phyloP scores from a whole-genome alignment of 2,888 invertebrate genomes.

The Gortyna flavago region DNA sequence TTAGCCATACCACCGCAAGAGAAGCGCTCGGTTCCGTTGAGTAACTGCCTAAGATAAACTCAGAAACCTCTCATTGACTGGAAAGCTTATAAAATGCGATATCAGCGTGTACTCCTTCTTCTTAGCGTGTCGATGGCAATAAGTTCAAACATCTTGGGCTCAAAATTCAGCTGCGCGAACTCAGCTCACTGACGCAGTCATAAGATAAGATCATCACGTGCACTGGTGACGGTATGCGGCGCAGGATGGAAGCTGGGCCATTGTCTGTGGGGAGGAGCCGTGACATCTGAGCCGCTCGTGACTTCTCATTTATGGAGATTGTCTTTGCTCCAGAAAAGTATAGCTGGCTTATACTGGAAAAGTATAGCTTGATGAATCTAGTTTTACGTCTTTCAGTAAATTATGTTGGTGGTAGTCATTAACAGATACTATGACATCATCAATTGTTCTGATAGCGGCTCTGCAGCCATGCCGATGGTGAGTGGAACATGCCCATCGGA shows the following conservation, averaged over 20 bases:
- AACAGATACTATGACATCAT: slow-evolving; percentile 68
- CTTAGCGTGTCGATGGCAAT: neutral
- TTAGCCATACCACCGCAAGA: no score
- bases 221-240: neutral
- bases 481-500: slow-evolving; percentile 78
- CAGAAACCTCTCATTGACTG: neutral
- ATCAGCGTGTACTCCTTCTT: neutral
- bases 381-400: slow-evolving; percentile 2
- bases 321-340: neutral
- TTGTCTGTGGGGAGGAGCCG: no score
- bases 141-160: neutral
- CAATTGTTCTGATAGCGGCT: slow-evolving; percentile 72
- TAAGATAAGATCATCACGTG: neutral
- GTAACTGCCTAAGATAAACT: neutral
- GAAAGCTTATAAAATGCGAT: neutral
- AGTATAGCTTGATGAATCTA: neutral
- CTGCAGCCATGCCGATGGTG: slow-evolving; percentile 73
- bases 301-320: neutral
- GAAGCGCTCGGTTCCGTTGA: no score
- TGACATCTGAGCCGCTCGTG: neutral
- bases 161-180: neutral
- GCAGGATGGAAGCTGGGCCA: no score
- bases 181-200: neutral
- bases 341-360: no score
- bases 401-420: slow-evolving; percentile 65